Evolutionary conservation across 2,888 invertebrate genomes (phyloP), one percentile per base, ranked within the genome.

Genomic region (Strigamia crassipes): DNA sequence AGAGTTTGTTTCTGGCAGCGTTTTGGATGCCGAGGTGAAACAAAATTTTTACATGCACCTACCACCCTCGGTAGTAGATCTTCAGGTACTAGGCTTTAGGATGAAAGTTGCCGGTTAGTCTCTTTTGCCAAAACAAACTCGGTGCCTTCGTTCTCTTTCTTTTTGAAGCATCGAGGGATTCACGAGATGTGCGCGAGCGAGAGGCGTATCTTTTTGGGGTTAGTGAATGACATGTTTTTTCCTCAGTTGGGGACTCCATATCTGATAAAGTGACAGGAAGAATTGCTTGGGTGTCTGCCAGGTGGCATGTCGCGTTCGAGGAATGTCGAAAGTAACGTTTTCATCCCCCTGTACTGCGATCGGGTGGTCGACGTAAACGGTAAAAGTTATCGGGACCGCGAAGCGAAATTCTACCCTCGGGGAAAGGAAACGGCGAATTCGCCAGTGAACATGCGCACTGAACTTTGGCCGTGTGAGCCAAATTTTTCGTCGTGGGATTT

Each of bases 211-310:
- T 73, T 73, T 73, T 73, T 73, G 27, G 73, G 73, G 73, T 73
- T 73, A 31, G 73, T 27, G 31, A 73, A 31, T 73, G 73, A 15
- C 73, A 73, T 73, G 27, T 73, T 73, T 73, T 73, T 73, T 73
- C 31, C n/a, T 27, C 31, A 31, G 73, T 31, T 23, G 73, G 31
- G 73, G 31, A 73, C 31, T 73, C 73, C 13, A 27, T 27, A 73
- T 73, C 73, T 73, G 73, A 73, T 73, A 73, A 73, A 73, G 73
- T 73, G 73, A 73, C 73, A 73, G 27, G 73, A 31, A 73, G 73
- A 73, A 73, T 73, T 73, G 73, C 73, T 73, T 73, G 73, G 73
- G 73, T 73, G 73, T 73, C 73, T 73, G 73, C 73, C 73, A 73
- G 73, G 73, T 73, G 73, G 73, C 73, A 27, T 73, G 73, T 73